Base-by-base conservation (phyloP, 2,113 vertebrate species). In the Ameiurus melas region DNA sequence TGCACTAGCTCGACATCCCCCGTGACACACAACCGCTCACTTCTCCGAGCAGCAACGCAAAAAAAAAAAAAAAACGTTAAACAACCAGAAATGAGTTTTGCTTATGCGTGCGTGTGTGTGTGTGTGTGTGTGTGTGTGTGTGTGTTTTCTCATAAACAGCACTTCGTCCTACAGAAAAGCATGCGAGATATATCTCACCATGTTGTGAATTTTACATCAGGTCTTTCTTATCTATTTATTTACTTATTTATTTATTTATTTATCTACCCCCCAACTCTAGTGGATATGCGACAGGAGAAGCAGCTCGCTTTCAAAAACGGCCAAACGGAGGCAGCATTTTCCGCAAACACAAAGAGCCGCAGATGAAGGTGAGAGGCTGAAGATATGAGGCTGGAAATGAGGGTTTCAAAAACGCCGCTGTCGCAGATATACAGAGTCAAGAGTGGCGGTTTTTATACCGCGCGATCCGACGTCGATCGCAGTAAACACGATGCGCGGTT, bases 251-350 rank as follows among this genome's bases (percentile, higher is more conserved):
- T 43, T 43, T 43, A 43, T 43, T 43, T 43, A 43, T 43, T 43
- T 43, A 43, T 5, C 4, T 5, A 2, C 43, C 43, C 43, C 43
- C 6, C 47, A 17, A 25, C 9, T 27, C 5, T 27, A 8, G 36
- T 25, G 7, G 20, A 78, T 78, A 51, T 55, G 30, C 51, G 39
- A 22, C 70, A 84, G 64, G 90, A 90, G 87, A 83, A 81, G 55
- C 84, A 89, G 88, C 79, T 87, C 60, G 90, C 90, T 87, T 90
- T 85, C 71, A 43, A 89, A 88, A 88, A 81, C 87, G 89, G 89
- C 90, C 91, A 92, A 93, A 85, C 89, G 90, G 92, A 94, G 92
- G 91, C 90, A 91, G 90, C 86, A 85, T 93, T 92, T 89, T 89
- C 90, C 89, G 87, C 89, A 14, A 27, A 83, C 81, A 62, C 17